Evolutionary conservation across 2,797 vertebrate genomes (phyloP), one percentile per base, ranked within the genome.

Genomic region (Anabacerthia variegaticeps): DNA sequence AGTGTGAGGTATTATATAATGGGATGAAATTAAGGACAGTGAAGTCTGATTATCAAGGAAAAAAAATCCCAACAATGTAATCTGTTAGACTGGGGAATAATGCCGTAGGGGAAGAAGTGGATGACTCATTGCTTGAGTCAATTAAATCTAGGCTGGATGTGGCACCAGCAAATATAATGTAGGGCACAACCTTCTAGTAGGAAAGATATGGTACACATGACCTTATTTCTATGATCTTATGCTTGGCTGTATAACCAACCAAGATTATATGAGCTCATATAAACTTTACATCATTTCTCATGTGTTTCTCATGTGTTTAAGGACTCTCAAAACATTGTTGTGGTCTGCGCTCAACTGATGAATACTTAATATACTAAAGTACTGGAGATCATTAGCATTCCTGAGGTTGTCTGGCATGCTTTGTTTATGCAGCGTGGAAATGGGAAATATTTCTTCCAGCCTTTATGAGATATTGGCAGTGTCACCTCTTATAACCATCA

Each of bases 331-430:
- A 91, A 93, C 66, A 77, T 80, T 92, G 65, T 85, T 94, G 85
- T 93, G 71, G 76, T 68, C 77, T 96, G 76, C 14, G 21, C 86
- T 96, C 92, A 91, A 83, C 79, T 94, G 92, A 96, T 95, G 94
- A 95, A 95, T 80, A 87, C 69, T 95, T 93, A 95, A 93, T 96
- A 86, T 89, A 95, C 96, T 95, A 43, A 94, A 86, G 61, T 79
- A 72, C 74, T 97, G 96, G 93, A 90, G 96, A 97, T 96, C 97
- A 96, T 97, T 97, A 97, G 94, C 97, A 97, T 97, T 97, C 96
- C 96, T 97, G 95, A 95, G 97, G 96, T 95, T 96, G 91, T 95
- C 96, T 97, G 95, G 93, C 93, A 76, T 93, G 89, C 87, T 96
- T 94, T 96, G 95, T 95, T 96, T 96, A 94, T 93, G 90, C 92